Conservation (phyloP, 2,113 vertebrate species). For the Hemichromis elongatus region DNA sequence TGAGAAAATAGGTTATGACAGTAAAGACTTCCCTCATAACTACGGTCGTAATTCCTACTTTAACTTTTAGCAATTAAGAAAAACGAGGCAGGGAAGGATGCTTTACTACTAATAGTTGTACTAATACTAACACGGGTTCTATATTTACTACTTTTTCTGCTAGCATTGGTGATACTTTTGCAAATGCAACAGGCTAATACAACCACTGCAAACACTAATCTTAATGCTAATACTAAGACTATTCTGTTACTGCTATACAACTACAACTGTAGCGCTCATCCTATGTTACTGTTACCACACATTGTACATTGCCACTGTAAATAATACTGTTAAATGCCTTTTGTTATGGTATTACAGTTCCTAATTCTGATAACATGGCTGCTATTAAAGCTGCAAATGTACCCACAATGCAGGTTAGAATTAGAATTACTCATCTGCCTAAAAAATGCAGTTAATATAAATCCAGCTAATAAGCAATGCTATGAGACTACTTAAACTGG, state of each 20-base stretch:
- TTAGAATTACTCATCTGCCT: neutral
- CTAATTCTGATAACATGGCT: neutral
- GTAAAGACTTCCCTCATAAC: neutral
- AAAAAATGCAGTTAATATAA: neutral
- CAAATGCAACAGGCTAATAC: neutral
- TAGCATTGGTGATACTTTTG: neutral
- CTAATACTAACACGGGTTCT: neutral
- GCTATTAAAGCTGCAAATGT: neutral
- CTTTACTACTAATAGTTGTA: no score
- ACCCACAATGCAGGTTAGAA: neutral
- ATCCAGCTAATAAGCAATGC: neutral
- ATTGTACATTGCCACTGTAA: neutral
- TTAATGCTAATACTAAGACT: neutral
- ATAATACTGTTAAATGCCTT: neutral
- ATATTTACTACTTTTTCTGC: neutral
- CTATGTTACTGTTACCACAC: neutral
- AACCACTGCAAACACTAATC: neutral
- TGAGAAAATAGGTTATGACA: neutral
- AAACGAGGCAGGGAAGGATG: neutral
- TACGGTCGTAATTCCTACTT: neutral
- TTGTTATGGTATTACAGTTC: neutral
- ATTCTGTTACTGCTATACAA: neutral
- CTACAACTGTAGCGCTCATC: no score
- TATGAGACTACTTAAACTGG: accelerated
- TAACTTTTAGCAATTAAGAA: neutral